phyloP scores from a whole-genome alignment of 2,113 vertebrate genomes.

The Tympanuchus pallidicinctus region DNA sequence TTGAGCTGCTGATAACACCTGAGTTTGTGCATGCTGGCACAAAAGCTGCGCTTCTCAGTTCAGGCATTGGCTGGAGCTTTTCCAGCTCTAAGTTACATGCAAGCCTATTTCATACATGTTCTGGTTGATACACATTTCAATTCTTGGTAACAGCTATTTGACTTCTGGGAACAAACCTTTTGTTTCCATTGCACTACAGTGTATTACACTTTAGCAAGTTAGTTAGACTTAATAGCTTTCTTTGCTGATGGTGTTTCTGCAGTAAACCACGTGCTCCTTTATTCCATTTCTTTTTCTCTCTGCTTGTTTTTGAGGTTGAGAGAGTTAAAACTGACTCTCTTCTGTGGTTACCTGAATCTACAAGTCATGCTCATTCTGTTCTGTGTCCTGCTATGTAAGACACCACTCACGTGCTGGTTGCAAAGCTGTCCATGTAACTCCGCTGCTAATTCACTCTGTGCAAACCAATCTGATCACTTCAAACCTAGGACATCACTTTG shows the following conservation, averaged over 20 bases:
- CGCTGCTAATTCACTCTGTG: neutral
- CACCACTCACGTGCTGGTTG: neutral
- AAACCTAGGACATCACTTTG: neutral
- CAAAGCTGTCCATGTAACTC: neutral
- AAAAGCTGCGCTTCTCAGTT: neutral
- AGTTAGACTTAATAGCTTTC: neutral
- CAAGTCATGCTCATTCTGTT: neutral
- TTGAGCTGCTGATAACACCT: neutral
- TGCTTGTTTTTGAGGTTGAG: neutral
- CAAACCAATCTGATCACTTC: neutral
- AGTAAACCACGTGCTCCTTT: neutral
- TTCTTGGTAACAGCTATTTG: neutral
- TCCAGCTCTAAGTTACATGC: neutral
- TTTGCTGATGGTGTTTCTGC: neutral
- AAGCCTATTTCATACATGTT: neutral
- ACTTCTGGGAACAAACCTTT: neutral
- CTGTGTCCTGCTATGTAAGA: neutral
- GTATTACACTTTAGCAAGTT: neutral
- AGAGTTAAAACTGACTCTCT: neutral
- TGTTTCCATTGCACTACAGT: neutral
- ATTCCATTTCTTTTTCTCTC: neutral
- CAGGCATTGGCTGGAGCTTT: neutral
- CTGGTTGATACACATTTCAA: neutral
- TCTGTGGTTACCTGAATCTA: neutral
- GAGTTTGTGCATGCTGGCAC: neutral